Evolutionary conservation across 2,888 invertebrate species (phyloP), one percentile per base, ranked within the genome.

Genomic region (Eristalis pertinax): DNA sequence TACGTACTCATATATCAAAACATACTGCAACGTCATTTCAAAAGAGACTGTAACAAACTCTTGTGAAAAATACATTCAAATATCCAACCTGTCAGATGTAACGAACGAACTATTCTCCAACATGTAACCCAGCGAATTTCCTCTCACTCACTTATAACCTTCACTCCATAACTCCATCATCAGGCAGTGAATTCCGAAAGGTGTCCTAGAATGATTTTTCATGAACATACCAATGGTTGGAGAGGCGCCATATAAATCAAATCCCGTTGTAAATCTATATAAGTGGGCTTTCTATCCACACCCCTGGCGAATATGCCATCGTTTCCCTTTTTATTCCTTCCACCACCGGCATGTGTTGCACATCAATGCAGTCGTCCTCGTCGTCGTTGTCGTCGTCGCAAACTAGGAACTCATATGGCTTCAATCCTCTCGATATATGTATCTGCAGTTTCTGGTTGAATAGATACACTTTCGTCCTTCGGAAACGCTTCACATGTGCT

Each of bases 301-400:
- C 1, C 43, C 26, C 68, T 1, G 26, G 22, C 8, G 60, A 58
- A 24, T 58, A 24, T 41, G 41, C 22, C 22, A 22, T 63, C 62
- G 10, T 22, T 26, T 29, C 22, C 24, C 4, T 19, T 38, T 64
- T 13, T 65, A 68, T 70, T 43, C 32, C 32, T 69, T 4, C 35
- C 60, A 38, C 60, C 43, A 63, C 35, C 50, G 62, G 58, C 83
- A 77, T 83, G 73, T 83, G 83, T 83, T 83, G 83, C 77, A 77
- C 72, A 64, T 70, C 76, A 67, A 13, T 50, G 62, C 62, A 60
- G 41, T 0, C 5, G 26, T 26, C 26, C 15, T 41, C 29, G 26
- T 26, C 26, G 22, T 41, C 29, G 64, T 32, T 1, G 32, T 63
- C 41, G 29, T 60, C 35, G 3, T 7, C 32, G 24, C 26, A 41